Percentiles rank a stretch among this genome's conserved stretches.
phyloP scores from a whole-genome alignment of 1,140 invertebrate genomes.

The Tribolium castaneum region DNA sequence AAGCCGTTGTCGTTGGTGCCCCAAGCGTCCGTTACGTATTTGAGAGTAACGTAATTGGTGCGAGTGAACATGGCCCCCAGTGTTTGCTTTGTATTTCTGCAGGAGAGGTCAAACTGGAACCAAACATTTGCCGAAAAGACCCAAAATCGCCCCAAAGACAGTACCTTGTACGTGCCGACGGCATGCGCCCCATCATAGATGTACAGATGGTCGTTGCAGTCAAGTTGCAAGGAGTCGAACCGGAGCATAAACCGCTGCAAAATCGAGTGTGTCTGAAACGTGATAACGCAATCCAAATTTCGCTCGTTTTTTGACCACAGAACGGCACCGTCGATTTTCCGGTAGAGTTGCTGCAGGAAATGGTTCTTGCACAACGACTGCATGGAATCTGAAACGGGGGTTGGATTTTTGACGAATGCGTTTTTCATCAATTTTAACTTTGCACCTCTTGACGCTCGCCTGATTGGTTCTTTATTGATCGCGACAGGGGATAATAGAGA shows the following conservation, averaged over 20 bases:
- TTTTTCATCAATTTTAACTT: neutral
- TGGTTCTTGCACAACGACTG: conserved; percentile 86
- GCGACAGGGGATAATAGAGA: conserved; percentile 22
- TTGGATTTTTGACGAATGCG: conserved; percentile 9
- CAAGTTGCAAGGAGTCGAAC: conserved; percentile 82
- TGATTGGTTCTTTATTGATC: conserved; percentile 36
- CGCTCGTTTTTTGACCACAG: conserved; percentile 88
- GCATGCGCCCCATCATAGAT: conserved; percentile 93
- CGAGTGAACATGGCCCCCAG: conserved; percentile 89
- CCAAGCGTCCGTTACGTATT: conserved; percentile 93
- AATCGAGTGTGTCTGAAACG: conserved; percentile 93
- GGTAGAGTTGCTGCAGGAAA: conserved; percentile 85
- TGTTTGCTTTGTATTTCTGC: conserved; percentile 87
- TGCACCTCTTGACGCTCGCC: neutral
- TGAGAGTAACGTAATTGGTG: conserved; percentile 92
- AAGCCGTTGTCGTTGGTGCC: conserved; percentile 91
- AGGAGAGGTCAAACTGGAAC: conserved; percentile 86
- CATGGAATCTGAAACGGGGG: conserved; percentile 83
- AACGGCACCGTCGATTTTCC: conserved; percentile 91
- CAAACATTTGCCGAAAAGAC: neutral
- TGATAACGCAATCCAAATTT: conserved; percentile 90
- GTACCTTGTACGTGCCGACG: conserved; percentile 86
- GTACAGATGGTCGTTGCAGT: conserved; percentile 93
- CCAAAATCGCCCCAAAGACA: too few relatives aligned
- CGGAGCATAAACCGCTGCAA: conserved; percentile 93